Conservation (phyloP, 2,113 vertebrate species). For the Oncorhynchus keta region DNA sequence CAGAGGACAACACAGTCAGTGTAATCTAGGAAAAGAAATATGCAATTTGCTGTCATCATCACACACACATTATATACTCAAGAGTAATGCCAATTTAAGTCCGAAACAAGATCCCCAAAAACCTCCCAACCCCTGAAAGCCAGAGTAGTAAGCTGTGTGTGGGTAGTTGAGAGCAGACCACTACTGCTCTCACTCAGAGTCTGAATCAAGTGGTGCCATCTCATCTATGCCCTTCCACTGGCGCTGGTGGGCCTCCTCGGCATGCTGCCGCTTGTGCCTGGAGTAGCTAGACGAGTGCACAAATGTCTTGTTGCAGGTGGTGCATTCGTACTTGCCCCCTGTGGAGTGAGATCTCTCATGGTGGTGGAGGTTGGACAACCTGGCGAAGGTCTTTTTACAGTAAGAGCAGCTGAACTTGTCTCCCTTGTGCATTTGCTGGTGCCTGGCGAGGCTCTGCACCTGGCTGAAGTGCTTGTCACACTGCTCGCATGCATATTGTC, state of each 20-base stretch:
- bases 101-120: conserved; percentile 13
- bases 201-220: conserved; percentile 69
- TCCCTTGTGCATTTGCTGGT: conserved; percentile 64
- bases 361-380: conserved; percentile 58
- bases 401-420: conserved; percentile 41
- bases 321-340: conserved; percentile 70
- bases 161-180: not conserved
- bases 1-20: conserved; percentile 4
- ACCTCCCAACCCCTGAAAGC: not conserved
- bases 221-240: conserved; percentile 62
- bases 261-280: conserved; percentile 75
- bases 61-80: conserved; percentile 46
- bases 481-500: conserved; percentile 55
- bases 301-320: conserved; percentile 73
- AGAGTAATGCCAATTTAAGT: conserved; percentile 47
- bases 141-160: not conserved
- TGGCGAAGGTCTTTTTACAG: conserved; percentile 51
- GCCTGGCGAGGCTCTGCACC: conserved; percentile 67
- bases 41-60: conserved; percentile 25
- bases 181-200: conserved; percentile 65
- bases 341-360: conserved; percentile 49
- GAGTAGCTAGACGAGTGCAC: conserved; percentile 77
- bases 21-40: conserved; percentile 9
- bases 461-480: conserved; percentile 73
- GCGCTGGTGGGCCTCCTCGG: conserved; percentile 52